A percentile compares a stretch with the other conserved stretches of the same genome.
These are phyloP conservation scores for Blomia tropicalis DNA, from an alignment of 2,888 invertebrate species.

Conservation along the genomic window DNA sequence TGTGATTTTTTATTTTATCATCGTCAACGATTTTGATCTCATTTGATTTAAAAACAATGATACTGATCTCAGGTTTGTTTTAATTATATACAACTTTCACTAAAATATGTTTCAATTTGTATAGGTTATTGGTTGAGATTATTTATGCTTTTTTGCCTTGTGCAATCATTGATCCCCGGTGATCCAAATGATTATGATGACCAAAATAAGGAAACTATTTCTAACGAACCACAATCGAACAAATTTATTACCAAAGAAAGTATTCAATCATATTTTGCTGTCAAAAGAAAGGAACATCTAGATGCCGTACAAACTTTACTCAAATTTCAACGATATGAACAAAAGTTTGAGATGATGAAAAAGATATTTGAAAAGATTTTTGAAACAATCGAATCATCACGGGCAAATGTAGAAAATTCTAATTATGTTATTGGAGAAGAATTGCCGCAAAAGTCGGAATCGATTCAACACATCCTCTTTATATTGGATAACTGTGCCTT, in stretches of 20 bases:
- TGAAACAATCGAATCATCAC: background rate
- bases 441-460: background rate
- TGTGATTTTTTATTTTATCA: too few species aligned
- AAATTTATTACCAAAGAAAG: slow-evolving; percentile 9
- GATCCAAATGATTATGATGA: too few species aligned
- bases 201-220: too few species aligned
- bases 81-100: too few species aligned
- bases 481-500: slow-evolving; percentile 23
- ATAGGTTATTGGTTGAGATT: too few species aligned
- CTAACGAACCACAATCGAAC: too few species aligned
- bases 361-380: slow-evolving; percentile 20
- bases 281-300: slow-evolving; percentile 19
- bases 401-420: slow-evolving; percentile 16
- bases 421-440: slow-evolving; percentile 18
- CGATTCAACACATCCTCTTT: background rate
- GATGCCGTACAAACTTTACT: slow-evolving; percentile 18
- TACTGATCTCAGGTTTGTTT: too few species aligned
- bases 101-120: too few species aligned
- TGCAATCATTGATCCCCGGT: too few species aligned
- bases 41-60: too few species aligned
- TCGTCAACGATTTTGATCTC: too few species aligned
- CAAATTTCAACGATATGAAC: slow-evolving; percentile 19
- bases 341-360: slow-evolving; percentile 20
- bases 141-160: too few species aligned
- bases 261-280: slow-evolving; percentile 7